Percentiles rank a stretch among this genome's conserved stretches.
Conservation (phyloP, 2,113 vertebrate genomes). For the Diadophis punctatus region DNA sequence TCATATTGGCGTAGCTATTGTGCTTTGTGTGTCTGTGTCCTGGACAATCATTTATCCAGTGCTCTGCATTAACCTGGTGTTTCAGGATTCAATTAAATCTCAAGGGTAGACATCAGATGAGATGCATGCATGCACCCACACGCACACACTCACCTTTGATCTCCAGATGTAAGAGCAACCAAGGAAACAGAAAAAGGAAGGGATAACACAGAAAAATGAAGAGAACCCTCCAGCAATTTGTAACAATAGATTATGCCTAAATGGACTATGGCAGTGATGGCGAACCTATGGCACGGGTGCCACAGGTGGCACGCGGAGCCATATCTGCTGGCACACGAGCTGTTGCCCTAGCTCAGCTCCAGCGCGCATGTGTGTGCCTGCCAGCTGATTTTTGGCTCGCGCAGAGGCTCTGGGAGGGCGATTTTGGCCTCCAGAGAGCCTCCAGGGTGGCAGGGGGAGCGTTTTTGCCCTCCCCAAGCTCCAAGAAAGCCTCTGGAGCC, state of each 20-base stretch:
- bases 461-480: too few species aligned
- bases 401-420: too few species aligned
- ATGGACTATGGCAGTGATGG: too few species aligned
- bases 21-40: background rate
- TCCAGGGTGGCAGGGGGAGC: too few species aligned
- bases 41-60: background rate
- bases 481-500: too few species aligned
- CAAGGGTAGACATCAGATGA: background rate
- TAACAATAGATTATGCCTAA: background rate
- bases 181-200: background rate
- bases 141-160: background rate
- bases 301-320: too few species aligned
- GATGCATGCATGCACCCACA: background rate
- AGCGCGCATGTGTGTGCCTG: too few species aligned
- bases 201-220: background rate
- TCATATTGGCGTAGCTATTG: background rate
- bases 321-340: too few species aligned
- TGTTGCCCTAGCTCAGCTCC: too few species aligned
- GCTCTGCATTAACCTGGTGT: background rate
- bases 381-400: too few species aligned
- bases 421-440: too few species aligned
- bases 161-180: background rate
- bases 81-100: background rate
- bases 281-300: too few species aligned
- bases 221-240: background rate